Conservation (phyloP, 2,113 vertebrate genomes). For the Oryzias celebensis region DNA sequence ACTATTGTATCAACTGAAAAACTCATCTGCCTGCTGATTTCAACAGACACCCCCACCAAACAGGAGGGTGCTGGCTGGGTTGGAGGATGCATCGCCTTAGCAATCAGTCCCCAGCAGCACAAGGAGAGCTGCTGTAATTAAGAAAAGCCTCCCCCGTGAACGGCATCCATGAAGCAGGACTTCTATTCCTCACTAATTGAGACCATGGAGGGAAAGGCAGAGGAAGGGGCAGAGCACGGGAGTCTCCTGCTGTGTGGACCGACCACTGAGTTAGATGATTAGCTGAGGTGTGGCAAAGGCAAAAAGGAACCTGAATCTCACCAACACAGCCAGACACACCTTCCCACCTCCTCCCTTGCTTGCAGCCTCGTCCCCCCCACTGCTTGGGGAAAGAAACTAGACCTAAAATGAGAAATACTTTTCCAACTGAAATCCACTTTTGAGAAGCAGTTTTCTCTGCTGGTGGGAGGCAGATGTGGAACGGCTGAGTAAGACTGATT, state of each 20-base stretch:
- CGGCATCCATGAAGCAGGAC: slow-evolving; percentile 65
- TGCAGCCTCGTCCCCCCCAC: slow-evolving; percentile 7
- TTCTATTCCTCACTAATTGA: slow-evolving; percentile 79
- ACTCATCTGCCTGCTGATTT: slow-evolving; percentile 65
- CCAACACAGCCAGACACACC: slow-evolving; percentile 57
- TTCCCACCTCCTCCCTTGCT: slow-evolving; percentile 46
- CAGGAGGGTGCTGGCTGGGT: slow-evolving; percentile 10
- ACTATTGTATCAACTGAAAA: slow-evolving; percentile 56
- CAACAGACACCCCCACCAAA: slow-evolving; percentile 45
- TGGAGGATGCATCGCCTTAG: slow-evolving; percentile 49
- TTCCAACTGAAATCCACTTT: slow-evolving; percentile 39
- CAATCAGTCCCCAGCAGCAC: slow-evolving; percentile 75
- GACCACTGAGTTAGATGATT: slow-evolving; percentile 69
- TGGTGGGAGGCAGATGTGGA: slow-evolving; percentile 34
- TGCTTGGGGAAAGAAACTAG: slow-evolving; percentile 49
- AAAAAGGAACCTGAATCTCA: slow-evolving; percentile 54
- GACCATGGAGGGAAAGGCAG: slow-evolving; percentile 56
- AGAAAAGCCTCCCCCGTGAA: slow-evolving; percentile 66
- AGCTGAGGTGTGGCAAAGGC: slow-evolving; percentile 59
- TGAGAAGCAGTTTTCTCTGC: slow-evolving; percentile 37
- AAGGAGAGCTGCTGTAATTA: slow-evolving; percentile 71
- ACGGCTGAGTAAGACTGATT: slow-evolving; percentile 66
- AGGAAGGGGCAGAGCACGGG: slow-evolving; percentile 39
- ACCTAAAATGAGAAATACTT: slow-evolving; percentile 41
- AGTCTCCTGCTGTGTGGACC: slow-evolving; percentile 54